phyloP scores from a whole-genome alignment of 2,888 invertebrate genomes.

The Leptinotarsa juncta region DNA sequence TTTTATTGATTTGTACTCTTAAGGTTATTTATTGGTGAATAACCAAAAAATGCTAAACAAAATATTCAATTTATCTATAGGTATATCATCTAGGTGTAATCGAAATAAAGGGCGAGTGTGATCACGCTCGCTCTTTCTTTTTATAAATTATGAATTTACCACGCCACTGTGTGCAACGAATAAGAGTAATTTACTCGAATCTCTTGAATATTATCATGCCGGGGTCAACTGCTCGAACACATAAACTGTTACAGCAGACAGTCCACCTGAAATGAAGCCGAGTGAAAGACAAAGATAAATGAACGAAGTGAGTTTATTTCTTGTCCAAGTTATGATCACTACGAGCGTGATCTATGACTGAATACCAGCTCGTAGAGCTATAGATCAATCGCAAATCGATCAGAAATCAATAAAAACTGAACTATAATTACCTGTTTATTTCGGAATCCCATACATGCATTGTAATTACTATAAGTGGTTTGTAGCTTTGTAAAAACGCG shows the following conservation, averaged over 20 bases:
- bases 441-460: slow-evolving; percentile 65
- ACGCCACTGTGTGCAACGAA: not conserved
- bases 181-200: slow-evolving; percentile 1
- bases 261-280: slow-evolving; percentile 5
- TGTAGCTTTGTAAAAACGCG: slow-evolving; percentile 53
- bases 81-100: no score
- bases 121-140: no score
- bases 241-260: slow-evolving; percentile 12
- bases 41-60: no score
- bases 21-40: no score
- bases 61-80: no score
- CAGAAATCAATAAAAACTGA: slow-evolving; percentile 62
- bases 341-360: slow-evolving; percentile 63
- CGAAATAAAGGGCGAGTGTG: no score
- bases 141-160: not conserved
- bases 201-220: slow-evolving; percentile 1
- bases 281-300: not conserved
- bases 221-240: slow-evolving; percentile 4
- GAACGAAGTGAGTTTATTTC: slow-evolving; percentile 19
- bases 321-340: slow-evolving; percentile 45
- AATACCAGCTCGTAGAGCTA: slow-evolving; percentile 62
- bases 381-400: slow-evolving; percentile 65
- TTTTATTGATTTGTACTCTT: no score
- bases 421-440: slow-evolving; percentile 62
- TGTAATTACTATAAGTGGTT: slow-evolving; percentile 65